Base-by-base conservation (phyloP, 2,888 invertebrate genomes). In the Ormyrus labotus region DNA sequence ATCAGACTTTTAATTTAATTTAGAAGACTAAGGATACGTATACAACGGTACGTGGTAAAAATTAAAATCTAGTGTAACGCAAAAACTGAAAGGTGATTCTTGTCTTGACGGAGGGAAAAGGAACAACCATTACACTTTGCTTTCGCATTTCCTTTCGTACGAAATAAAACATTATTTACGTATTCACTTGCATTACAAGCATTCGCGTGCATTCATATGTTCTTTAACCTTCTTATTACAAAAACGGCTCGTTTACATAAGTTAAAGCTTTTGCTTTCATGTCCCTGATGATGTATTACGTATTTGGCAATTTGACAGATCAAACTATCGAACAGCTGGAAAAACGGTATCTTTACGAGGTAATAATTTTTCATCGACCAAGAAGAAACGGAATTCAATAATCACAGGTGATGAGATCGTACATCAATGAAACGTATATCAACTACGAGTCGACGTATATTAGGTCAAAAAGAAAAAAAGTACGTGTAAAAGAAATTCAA, bases 241-340 rank as follows among this genome's bases (percentile, higher is more conserved):
- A 76, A 79, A 78, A 58, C 13, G 34, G 50, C 53, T 60, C 67
- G 11, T 50, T 55, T 50, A 6, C 9, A 19, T 19, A 65, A 34
- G 45, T 64, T 34, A 34, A 50, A 68, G 55, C 50, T 9, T 60
- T 65, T 47, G 60, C 58, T 80, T 63, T 70, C 64, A 55, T 57
- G 34, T 76, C 61, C 70, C 67, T 70, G 60, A 72, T 68, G 47
- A 61, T 79, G 72, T 34, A 76, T 81, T 80, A 74, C 57, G 73
- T 82, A 80, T 82, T 82, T 82, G 82, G 80, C 77, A 65, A 73
- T 80, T 77, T 73, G 73, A 77, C 70, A 70, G 68, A 77, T 77
- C 65, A 61, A 73, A 70, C 80, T 80, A 81, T 81, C 72, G 72
- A 76, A 78, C 78, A 71, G 55, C 71, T 67, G 73, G 9, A 73